phyloP scores from a whole-genome alignment of 1,140 invertebrate species.

The Drosophila takahashii region DNA sequence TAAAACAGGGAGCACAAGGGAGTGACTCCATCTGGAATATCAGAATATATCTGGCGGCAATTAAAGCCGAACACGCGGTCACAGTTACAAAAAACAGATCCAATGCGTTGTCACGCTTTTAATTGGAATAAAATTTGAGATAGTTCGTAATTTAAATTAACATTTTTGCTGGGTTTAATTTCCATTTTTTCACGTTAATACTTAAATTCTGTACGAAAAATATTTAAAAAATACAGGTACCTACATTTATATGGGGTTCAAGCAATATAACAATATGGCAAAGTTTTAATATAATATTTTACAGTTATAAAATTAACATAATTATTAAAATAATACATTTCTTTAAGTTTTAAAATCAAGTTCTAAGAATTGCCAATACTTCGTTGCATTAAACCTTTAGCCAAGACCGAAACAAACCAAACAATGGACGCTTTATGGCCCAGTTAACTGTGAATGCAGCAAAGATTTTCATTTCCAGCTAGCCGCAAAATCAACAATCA shows the following conservation, averaged over 20 bases:
- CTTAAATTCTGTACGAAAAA: too few species aligned
- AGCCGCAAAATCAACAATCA: constrained; percentile 47
- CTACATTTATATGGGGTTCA: too few species aligned
- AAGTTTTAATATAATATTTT: too few species aligned
- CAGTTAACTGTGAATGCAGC: constrained; percentile 37
- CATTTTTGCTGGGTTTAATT: not conserved
- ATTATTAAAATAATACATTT: too few species aligned
- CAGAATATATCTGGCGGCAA: constrained; percentile 42
- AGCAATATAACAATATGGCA: too few species aligned
- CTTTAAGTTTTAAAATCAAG: too few species aligned
- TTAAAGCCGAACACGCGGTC: constrained; percentile 36
- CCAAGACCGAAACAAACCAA: constrained; percentile 7
- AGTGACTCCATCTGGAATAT: constrained; percentile 5
- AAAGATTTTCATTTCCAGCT: constrained; percentile 19
- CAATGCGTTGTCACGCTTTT: constrained; percentile 6
- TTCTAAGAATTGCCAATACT: not conserved
- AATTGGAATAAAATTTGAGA: constrained; percentile 4
- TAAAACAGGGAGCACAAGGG: constrained; percentile 32
- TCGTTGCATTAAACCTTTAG: not conserved
- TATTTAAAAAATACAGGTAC: too few species aligned
- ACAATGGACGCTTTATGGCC: constrained; percentile 29
- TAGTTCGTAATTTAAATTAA: not conserved
- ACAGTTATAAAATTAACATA: too few species aligned
- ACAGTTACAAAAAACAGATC: constrained; percentile 4
- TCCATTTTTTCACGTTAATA: too few species aligned